Base-by-base conservation (phyloP, 2,888 invertebrate species). In the Halictus ligatus region DNA sequence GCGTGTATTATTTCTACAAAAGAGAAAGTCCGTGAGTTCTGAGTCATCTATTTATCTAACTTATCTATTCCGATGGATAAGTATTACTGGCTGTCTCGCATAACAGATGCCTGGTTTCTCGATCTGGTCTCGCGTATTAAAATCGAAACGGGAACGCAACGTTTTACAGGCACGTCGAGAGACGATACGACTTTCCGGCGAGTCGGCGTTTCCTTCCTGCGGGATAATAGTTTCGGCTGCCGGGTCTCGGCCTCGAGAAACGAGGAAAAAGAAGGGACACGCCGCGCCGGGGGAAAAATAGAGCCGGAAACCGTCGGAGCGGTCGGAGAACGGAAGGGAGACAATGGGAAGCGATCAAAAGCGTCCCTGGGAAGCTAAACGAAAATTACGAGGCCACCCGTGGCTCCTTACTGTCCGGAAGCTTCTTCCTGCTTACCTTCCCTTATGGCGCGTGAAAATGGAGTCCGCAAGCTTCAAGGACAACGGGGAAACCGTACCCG, bases 341-440 rank as follows among this genome's bases (percentile, higher is more conserved):
- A 84, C 82, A 76, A 90, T 85, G 81, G 75, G 35, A 58, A 80
- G n/a, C 84, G 85, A 87, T 84, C 72, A 74, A 80, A 84, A 88
- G 78, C 74, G 85, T 88, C 80, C 75, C 85, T 10, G 81, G 75
- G 64, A 85, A 80, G 71, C 73, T 76, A 71, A 71, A 86, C 71
- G 84, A 83, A 89, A 89, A 88, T 89, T 88, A 89, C 87, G 87
- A 81, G 87, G 82, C 88, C 79, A 86, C 76, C 71, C 76, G 81
- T 75, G 80, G 81, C 76, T 81, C 75, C 75, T 80, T 80, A 82
- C 75, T 46, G 74, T 64, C 73, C 75, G 80, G 79, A 69, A 79
- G 35, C 80, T 85, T 79, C 78, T 75, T 83, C 64, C 73, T 18
- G 46, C 48, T 81, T 71, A 71, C 71, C 35, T 21, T 54, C 85